Evolutionary conservation across 1,140 invertebrate genomes (phyloP), one percentile per base, ranked within the genome.

Genomic region (Centruroides vittatus): DNA sequence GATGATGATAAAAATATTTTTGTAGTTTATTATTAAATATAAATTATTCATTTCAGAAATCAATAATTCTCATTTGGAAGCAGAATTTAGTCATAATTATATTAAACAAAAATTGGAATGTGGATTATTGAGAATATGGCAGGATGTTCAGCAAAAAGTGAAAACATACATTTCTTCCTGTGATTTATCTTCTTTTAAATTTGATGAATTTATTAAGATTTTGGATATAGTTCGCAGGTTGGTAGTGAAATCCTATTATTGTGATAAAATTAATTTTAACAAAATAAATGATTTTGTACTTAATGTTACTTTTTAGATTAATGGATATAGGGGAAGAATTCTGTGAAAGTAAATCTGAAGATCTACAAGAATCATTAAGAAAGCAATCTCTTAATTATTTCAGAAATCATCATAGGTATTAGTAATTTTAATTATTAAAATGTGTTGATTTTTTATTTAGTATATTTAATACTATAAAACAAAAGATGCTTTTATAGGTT

Each of bases 171-270:
- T 85, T 4, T 49, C 61, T 13, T 84, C 82, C 51, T 83, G 83
- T 4, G 84, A 90, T 68, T 73, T 93, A n/a, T 82, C 84, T 3
- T 78, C 81, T 56, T 91, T 89, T 70, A 93, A 93, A 67, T 93
- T 96, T 72, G 93, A 98, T 68, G 90, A 96, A 65, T 96, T 97
- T 70, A 86, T 97, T 49, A 84, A 90, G 70, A 85, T 96, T 57
- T 73, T 98, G 41, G 85, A 86, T 35, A 82, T 94, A 48, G 79
- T 94, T 61, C 88, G 93, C 70, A 86, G 86, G 78, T 75, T 64
- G 60, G 50, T 55, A 36, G 0, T 53, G 8, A 53, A 36, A 53
- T 23, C 5, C 0, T 36, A 53, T 36, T 36, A 34, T 53, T 53
- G 23, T 34, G 5, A 53, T 23, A 53, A 5, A 53, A 53, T 41